These are phyloP conservation scores for Himantopus leucocephalus DNA, from an alignment of 2,113 vertebrate species.

Conservation along the genomic window DNA sequence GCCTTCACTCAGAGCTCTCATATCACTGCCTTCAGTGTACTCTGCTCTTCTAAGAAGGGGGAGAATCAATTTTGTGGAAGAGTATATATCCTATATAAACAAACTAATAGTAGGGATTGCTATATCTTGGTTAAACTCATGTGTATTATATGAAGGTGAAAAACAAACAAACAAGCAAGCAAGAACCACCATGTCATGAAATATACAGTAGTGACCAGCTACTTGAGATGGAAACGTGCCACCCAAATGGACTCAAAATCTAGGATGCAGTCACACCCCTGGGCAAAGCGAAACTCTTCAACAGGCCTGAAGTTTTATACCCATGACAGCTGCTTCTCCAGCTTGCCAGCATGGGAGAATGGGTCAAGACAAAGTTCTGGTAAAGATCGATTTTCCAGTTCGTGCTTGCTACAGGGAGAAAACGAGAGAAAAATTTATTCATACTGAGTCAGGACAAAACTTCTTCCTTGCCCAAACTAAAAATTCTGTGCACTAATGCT, in stretches of 20 bases:
- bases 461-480: neutral
- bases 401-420: neutral
- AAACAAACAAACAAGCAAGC: neutral
- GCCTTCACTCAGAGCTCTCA: neutral
- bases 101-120: neutral
- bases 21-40: neutral
- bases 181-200: neutral
- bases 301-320: neutral
- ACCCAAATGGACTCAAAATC: neutral
- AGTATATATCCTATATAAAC: neutral
- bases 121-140: neutral
- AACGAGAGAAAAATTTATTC: neutral
- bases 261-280: neutral
- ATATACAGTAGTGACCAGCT: neutral
- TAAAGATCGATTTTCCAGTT: neutral
- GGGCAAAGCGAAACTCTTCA: neutral
- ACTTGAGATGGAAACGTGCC: neutral
- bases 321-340: neutral
- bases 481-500: neutral
- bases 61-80: neutral
- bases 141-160: neutral
- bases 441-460: neutral
- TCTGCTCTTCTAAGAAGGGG: neutral
- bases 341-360: fast-evolving
- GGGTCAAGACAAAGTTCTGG: neutral